Conservation (phyloP, 2,113 vertebrate genomes). For the Anolis carolinensis region DNA sequence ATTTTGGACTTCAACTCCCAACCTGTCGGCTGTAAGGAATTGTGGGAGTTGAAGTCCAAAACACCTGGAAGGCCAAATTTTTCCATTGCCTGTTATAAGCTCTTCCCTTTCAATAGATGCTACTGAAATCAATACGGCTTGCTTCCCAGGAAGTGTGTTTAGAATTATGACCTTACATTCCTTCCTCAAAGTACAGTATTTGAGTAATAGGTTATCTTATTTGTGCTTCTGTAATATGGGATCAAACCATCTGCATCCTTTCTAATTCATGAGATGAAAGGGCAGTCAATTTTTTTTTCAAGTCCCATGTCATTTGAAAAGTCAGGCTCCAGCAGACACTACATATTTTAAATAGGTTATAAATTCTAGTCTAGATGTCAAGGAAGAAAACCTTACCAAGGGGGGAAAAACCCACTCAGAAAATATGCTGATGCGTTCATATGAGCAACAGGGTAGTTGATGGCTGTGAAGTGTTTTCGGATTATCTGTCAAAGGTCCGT, state of each 20-base stretch:
- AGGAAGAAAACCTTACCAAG: not conserved
- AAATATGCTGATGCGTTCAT: not conserved
- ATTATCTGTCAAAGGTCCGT: not conserved
- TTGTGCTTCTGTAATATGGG: too few relatives aligned
- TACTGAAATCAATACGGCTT: too few relatives aligned
- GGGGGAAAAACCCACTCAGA: not conserved
- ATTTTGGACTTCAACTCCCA: too few relatives aligned
- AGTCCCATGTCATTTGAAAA: not conserved
- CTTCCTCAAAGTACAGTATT: too few relatives aligned
- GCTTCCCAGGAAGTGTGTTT: too few relatives aligned
- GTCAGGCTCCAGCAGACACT: not conserved
- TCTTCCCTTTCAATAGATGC: too few relatives aligned
- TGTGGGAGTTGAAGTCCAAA: too few relatives aligned
- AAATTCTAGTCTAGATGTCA: not conserved
- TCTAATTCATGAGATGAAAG: not conserved
- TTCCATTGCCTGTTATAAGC: too few relatives aligned
- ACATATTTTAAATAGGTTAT: not conserved
- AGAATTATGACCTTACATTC: too few relatives aligned
- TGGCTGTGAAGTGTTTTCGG: not conserved
- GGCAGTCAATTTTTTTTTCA: not conserved
- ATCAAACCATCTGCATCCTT: not conserved
- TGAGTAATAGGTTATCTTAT: too few relatives aligned
- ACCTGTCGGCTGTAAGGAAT: too few relatives aligned
- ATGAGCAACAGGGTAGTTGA: not conserved
- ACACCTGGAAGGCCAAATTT: too few relatives aligned